A percentile compares a stretch with the other conserved stretches of the same genome.
Evolutionary conservation across 2,888 invertebrate species (phyloP).

Genomic region (Microplitis manilae): DNA sequence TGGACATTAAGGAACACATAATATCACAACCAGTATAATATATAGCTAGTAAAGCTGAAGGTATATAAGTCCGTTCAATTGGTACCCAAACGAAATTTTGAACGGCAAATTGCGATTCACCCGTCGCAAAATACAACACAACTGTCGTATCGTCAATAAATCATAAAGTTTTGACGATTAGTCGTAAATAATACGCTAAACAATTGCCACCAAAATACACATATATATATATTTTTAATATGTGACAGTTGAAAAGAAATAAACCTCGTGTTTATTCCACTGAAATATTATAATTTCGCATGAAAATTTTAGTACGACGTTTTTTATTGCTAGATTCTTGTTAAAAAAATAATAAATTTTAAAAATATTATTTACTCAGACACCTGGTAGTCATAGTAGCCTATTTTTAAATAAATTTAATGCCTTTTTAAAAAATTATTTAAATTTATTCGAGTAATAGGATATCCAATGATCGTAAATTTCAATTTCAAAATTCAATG

Average conservation of each 20-base stretch:
- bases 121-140: not conserved
- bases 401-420: not conserved
- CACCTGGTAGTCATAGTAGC: not conserved
- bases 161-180: not conserved
- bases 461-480: not conserved
- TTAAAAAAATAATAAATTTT: not conserved
- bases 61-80: not conserved
- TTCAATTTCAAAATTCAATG: no score
- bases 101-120: slow-evolving; percentile 21
- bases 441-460: not conserved
- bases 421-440: not conserved
- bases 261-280: not conserved
- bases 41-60: not conserved
- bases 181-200: not conserved
- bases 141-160: not conserved
- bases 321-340: not conserved
- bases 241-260: not conserved
- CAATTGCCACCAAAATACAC: not conserved
- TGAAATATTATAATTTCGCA: not conserved
- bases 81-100: slow-evolving; percentile 11
- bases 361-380: no score
- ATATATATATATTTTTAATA: not conserved
- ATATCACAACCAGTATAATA: not conserved
- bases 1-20: slow-evolving; percentile 16
- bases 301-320: not conserved